Conservation (phyloP, 2,888 invertebrate species). For the Pristionchus entomophagus region DNA sequence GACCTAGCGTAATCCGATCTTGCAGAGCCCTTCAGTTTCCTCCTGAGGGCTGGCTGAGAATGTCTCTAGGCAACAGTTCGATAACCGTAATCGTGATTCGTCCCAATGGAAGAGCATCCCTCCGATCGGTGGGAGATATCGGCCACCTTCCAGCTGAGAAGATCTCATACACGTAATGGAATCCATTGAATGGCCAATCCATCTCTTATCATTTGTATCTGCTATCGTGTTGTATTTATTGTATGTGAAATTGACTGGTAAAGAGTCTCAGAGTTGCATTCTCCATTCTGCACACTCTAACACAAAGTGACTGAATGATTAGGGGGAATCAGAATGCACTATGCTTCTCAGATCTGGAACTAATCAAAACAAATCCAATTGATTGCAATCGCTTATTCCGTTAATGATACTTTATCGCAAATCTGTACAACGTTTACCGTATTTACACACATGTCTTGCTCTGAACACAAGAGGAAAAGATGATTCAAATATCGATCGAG, state of each 20-base stretch:
- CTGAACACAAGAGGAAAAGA: background rate
- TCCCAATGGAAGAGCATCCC: constrained; percentile 88
- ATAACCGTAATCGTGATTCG: constrained; percentile 90
- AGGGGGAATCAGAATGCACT: too few species aligned
- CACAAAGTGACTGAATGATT: too few species aligned
- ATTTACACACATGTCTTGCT: background rate
- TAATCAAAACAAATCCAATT: too few species aligned
- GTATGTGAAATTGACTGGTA: too few species aligned
- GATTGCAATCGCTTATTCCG: too few species aligned
- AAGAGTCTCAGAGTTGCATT: too few species aligned
- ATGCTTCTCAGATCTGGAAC: too few species aligned
- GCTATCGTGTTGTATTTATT: too few species aligned
- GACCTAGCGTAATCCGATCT: too few species aligned
- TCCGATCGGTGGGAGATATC: constrained; percentile 88
- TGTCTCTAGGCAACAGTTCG: constrained; percentile 91
- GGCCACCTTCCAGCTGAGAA: constrained; percentile 89
- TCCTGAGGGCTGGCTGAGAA: constrained; percentile 95
- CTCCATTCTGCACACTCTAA: too few species aligned
- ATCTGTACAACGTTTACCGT: background rate
- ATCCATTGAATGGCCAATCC: too few species aligned
- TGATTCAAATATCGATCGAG: background rate
- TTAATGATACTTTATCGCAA: constrained; percentile 16
- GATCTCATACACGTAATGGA: constrained; percentile 76
- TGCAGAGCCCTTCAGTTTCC: constrained; percentile 94
- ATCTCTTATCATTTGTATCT: too few species aligned